Evolutionary conservation across 1,140 invertebrate species (phyloP).

Genomic region (Eriocheir sinensis): DNA sequence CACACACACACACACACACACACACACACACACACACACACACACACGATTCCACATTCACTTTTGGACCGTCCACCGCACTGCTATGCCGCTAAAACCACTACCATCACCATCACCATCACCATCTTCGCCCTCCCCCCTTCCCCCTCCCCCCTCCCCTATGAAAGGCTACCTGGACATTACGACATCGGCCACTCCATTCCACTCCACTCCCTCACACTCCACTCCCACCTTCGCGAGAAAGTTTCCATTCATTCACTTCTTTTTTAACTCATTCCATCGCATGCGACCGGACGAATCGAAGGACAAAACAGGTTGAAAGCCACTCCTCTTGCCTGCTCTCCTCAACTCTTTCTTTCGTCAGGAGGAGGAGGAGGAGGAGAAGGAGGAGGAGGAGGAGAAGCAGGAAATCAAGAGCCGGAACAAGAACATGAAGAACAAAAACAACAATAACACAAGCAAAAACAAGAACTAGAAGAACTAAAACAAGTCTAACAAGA

Average conservation of each 20-base stretch:
- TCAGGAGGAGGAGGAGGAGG: no score
- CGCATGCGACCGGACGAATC: no score
- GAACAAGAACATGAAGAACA: no score
- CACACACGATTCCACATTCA: background rate
- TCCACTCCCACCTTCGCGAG: background rate
- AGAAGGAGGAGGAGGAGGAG: no score
- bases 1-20: constrained; percentile 36
- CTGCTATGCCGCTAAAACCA: background rate
- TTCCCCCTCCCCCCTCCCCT: background rate
- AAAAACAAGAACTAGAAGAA: no score
- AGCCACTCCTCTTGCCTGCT: no score
- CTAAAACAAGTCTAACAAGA: no score
- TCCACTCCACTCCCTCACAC: background rate
- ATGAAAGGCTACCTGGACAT: background rate
- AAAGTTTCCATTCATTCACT: background rate
- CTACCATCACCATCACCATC: background rate
- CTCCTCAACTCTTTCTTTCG: no score
- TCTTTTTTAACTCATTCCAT: no score
- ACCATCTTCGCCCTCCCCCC: background rate
- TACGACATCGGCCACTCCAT: background rate
- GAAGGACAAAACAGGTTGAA: no score
- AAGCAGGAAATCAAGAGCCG: no score
- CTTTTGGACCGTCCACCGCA: background rate
- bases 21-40: constrained; percentile 46
- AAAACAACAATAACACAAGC: no score